Evolutionary conservation across 1,140 invertebrate genomes (phyloP).

Genomic region (Caenorhabditis tropicalis): DNA sequence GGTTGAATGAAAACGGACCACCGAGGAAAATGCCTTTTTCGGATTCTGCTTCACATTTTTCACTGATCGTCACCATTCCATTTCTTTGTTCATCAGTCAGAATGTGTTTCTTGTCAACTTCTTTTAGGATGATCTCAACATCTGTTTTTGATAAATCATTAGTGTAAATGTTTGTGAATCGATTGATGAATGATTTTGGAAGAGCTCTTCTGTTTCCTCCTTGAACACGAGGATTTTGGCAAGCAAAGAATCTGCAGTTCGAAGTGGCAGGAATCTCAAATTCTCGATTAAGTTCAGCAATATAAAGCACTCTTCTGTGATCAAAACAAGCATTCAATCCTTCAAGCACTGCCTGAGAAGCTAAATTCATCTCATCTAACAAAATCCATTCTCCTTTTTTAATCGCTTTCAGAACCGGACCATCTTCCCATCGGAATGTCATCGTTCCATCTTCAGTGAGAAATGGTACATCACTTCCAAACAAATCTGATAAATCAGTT

Average conservation of each 20-base stretch:
- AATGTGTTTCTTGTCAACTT: not conserved
- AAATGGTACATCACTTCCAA: conserved; percentile 94
- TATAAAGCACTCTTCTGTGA: conserved; percentile 92
- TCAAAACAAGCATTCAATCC: conserved; percentile 97
- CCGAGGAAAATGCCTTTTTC: conserved; percentile 71
- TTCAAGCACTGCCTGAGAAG: conserved; percentile 96
- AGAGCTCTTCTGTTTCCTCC: conserved; percentile 92
- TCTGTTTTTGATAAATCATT: conserved; percentile 82
- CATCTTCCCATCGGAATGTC: conserved; percentile 93
- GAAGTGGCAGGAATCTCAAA: conserved; percentile 73
- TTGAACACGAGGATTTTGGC: conserved; percentile 95
- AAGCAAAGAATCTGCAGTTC: conserved; percentile 88
- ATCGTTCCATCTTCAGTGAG: conserved; percentile 81
- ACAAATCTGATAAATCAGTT: conserved; percentile 95
- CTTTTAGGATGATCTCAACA: conserved; percentile 54
- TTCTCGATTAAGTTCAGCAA: conserved; percentile 86
- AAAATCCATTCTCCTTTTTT: conserved; percentile 93
- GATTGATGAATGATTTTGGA: conserved; percentile 94
- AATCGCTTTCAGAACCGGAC: conserved; percentile 89
- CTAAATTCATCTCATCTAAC: conserved; percentile 97
- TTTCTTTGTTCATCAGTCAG: not conserved
- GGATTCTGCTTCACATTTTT: not conserved
- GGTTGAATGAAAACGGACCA: conserved; percentile 93
- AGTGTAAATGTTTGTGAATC: conserved; percentile 85
- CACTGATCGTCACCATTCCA: conserved; percentile 21